Evolutionary conservation across 2,113 vertebrate species (phyloP), one percentile per base, ranked within the genome.

Genomic region (Carettochelys insculpta): DNA sequence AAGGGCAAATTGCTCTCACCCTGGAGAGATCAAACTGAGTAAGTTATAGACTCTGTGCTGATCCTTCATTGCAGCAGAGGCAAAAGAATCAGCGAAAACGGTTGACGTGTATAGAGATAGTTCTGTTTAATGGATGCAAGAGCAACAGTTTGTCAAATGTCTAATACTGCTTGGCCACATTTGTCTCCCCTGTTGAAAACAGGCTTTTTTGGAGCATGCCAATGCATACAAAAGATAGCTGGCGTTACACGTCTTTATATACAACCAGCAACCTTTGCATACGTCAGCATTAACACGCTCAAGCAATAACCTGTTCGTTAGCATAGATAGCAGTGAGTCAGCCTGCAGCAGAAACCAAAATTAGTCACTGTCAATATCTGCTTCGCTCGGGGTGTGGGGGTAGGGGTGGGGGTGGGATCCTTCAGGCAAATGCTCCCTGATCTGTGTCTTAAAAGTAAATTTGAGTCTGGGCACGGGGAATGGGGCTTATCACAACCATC

Each of bases 211-310:
- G 84, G 86, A 78, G 77, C 89, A 92, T 82, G 88, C 90, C 95
- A 94, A 96, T 96, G 97, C 96, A 96, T 95, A 89, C 50, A 88
- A 88, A 91, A 92, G 91, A 95, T 87, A 92, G 58, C 88, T 90
- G 81, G 65, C 47, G 96, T 96, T 96, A 93, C 92, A 91, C 56
- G 51, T 95, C 87, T 91, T 97, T 94, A 94, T 95, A 92, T 86
- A 95, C 84, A 83, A 34, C 43, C 80, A 79, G 48, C 51, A 89
- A 86, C 94, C 81, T 96, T 91, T 48, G 51, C 93, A 95, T 97
- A 97, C 97, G 96, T 97, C 96, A 96, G 82, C 94, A 95, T 96
- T 96, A 97, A 92, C 94, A 65, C 95, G 95, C 96, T 97, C 96
- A 93, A 95, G 95, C 95, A 95, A 90, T 96, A 96, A 96, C n/a